Evolutionary conservation across 2,113 vertebrate genomes (phyloP).

Genomic region (Charina bottae): DNA sequence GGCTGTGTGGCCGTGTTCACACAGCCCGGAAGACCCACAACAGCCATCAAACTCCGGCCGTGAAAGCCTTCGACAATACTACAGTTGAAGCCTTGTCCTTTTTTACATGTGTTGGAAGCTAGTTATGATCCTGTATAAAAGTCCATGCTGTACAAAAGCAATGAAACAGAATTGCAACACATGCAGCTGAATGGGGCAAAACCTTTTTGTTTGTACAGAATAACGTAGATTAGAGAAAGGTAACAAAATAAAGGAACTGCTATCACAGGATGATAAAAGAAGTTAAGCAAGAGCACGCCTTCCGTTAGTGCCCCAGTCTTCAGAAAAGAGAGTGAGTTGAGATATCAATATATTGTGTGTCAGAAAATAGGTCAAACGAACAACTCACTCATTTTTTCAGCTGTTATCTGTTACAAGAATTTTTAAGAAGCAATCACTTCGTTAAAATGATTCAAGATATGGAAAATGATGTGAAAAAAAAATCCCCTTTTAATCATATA

Average conservation of each 20-base stretch:
- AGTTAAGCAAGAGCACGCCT: neutral
- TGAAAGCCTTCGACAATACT: too few relatives aligned
- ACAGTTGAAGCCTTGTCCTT: neutral
- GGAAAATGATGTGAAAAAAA: neutral
- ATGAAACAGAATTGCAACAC: neutral
- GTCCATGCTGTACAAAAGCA: neutral
- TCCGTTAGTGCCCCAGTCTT: neutral
- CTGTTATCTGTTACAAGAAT: neutral
- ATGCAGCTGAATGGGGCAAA: neutral
- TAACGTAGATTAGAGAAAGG: neutral
- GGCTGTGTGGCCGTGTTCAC: too few relatives aligned
- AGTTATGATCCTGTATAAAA: neutral
- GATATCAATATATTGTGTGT: neutral
- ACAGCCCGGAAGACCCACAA: too few relatives aligned
- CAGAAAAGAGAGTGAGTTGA: neutral
- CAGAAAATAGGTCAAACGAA: neutral
- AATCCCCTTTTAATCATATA: neutral
- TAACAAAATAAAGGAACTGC: neutral
- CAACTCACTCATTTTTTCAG: neutral
- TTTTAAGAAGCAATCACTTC: neutral
- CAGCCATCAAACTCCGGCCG: too few relatives aligned
- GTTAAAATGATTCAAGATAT: neutral
- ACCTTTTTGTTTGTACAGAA: neutral
- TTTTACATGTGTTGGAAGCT: neutral
- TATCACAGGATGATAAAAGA: neutral